These are phyloP conservation scores for Butorides virescens DNA, from an alignment of 2,113 vertebrate genomes.

Conservation along the genomic window DNA sequence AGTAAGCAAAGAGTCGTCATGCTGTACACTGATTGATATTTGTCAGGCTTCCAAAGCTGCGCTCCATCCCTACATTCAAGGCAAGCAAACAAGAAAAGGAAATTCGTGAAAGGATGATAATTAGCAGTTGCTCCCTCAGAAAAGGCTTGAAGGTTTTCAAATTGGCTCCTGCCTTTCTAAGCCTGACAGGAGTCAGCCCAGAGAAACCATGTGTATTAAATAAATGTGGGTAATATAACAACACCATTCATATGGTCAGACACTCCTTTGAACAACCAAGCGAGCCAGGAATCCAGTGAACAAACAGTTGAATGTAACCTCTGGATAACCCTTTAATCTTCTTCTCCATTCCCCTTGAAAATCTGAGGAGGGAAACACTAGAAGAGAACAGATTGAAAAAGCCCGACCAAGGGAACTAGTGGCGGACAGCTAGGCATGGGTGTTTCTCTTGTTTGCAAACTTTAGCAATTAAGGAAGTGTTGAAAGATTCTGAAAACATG, in stretches of 20 bases:
- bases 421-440: background rate
- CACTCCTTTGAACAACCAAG: conserved; percentile 2
- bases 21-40: conserved; percentile 22
- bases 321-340: conserved; percentile 11
- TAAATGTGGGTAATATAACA: background rate
- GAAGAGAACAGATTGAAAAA: conserved; percentile 14
- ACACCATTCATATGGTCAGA: background rate
- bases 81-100: background rate
- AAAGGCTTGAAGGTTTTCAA: conserved; percentile 6
- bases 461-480: conserved; percentile 56
- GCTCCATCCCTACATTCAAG: background rate
- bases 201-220: background rate
- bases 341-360: conserved; percentile 23
- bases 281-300: conserved; percentile 24
- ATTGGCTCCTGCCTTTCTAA: background rate
- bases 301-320: background rate
- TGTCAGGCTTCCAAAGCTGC: background rate
- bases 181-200: background rate
- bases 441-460: conserved; percentile 25
- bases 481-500: conserved; percentile 59
- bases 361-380: background rate
- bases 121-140: background rate
- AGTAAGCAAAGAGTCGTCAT: background rate
- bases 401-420: background rate
- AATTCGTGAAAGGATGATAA: background rate